These are phyloP conservation scores for Podarcis lilfordi DNA, from an alignment of 2,797 vertebrate genomes.

Conservation along the genomic window DNA sequence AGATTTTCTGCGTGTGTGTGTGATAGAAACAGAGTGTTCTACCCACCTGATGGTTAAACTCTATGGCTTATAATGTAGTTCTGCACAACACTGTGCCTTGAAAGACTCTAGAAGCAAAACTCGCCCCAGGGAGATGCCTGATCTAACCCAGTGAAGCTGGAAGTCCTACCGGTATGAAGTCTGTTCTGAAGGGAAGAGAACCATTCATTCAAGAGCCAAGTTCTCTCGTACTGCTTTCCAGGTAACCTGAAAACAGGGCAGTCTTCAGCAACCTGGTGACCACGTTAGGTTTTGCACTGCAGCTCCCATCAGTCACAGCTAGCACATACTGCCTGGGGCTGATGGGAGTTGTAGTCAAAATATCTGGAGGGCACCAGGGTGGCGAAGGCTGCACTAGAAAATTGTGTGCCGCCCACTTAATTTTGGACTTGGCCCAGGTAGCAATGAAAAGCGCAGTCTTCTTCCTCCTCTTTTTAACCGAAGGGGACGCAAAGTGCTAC, in stretches of 20 bases:
- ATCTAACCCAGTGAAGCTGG: neutral
- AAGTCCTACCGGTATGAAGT: neutral
- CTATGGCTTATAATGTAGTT: neutral
- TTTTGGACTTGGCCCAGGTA: neutral
- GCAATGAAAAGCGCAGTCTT: neutral
- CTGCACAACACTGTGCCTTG: neutral
- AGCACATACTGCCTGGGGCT: too few species aligned
- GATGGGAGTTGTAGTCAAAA: too few species aligned
- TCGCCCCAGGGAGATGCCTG: neutral
- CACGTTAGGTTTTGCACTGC: too few species aligned
- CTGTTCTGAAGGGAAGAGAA: neutral
- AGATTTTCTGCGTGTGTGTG: neutral
- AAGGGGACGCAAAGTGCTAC: neutral
- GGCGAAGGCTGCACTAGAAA: neutral
- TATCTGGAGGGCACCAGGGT: too few species aligned
- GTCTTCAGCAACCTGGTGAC: neutral
- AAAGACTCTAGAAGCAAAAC: neutral
- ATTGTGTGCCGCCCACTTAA: neutral
- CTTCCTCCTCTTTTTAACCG: neutral
- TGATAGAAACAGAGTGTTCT: neutral
- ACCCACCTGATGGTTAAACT: neutral
- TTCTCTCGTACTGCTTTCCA: neutral
- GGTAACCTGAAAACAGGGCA: neutral
- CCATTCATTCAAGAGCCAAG: neutral
- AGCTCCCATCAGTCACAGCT: too few species aligned